Evolutionary conservation across 2,797 vertebrate species (phyloP), one percentile per base, ranked within the genome.

Genomic region (Sylvilagus floridanus): DNA sequence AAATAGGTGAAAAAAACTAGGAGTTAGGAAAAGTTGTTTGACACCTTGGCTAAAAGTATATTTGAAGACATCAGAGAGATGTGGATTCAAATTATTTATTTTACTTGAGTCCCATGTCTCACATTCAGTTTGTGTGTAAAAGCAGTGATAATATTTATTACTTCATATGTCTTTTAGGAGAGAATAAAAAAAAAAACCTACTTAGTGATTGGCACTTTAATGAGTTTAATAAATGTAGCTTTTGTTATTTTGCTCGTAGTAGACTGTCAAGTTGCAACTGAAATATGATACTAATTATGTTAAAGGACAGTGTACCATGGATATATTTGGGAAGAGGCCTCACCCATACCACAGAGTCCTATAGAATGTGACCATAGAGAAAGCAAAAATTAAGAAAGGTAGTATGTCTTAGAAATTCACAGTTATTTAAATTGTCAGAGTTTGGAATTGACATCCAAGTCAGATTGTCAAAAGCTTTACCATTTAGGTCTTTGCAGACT

Each of bases 401-500:
- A 54, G 26, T 50, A 19, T 60, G 21, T 35, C 66, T 4, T 78
- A 42, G 77, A 69, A 90, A 75, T 54, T 60, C 19, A 37, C 30
- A 77, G 30, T 86, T 71, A 57, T 10, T 86, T 66, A 87, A 47
- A 79, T 91, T 60, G 54, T 88, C 24, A 94, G 65, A 9, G 92
- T 84, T 82, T 79, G 24, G 32, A 78, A 52, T 65, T 83, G 88
- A 89, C 62, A 71, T 50, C 86, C 52, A 76, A 79, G 22, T 19
- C 52, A 77, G 72, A 81, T 22, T 50, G 87, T 81, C 92, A 85
- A 94, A 94, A 93, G 62, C 84, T 28, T 91, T 37, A 63, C 89
- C 84, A 17, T 82, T 93, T 57, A 78, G 77, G 78, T 79, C 90
- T 65, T 94, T 95, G 94, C 76, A 84, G 83, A 65, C 63, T 54